Evolutionary conservation across 2,797 vertebrate genomes (phyloP).

Genomic region (Oceanodroma leucorhoa): DNA sequence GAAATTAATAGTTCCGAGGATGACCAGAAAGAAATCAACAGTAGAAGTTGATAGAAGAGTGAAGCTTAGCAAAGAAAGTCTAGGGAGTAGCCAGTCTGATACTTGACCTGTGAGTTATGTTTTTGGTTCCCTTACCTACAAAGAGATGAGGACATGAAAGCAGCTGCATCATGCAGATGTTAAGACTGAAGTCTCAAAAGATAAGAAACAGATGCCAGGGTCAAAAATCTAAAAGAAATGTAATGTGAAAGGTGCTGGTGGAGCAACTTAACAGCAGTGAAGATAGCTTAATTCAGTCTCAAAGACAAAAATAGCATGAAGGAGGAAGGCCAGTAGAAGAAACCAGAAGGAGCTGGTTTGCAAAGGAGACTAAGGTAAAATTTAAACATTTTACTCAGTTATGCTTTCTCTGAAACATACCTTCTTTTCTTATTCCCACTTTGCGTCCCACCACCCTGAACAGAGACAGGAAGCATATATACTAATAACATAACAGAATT

Average conservation of each 20-base stretch:
- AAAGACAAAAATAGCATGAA: accelerated
- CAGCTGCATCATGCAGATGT: neutral
- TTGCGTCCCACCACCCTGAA: neutral
- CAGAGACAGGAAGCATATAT: neutral
- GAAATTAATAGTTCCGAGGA: neutral
- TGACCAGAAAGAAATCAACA: neutral
- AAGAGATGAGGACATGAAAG: neutral
- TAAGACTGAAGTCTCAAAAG: neutral
- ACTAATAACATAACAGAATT: neutral
- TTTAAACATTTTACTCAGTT: neutral
- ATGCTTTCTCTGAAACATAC: neutral
- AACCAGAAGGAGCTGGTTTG: neutral
- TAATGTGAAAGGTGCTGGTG: neutral
- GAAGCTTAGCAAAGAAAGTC: neutral
- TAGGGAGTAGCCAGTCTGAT: neutral
- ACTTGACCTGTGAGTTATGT: accelerated
- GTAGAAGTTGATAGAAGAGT: neutral
- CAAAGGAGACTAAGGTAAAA: neutral
- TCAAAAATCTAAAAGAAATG: neutral
- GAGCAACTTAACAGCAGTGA: neutral
- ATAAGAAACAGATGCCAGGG: neutral
- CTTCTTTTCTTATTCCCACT: neutral
- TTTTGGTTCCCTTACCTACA: neutral
- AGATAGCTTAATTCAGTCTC: neutral
- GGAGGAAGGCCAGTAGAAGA: neutral